Evolutionary conservation across 2,888 invertebrate genomes (phyloP), one percentile per base, ranked within the genome.

Genomic region (Rhagium mordax): DNA sequence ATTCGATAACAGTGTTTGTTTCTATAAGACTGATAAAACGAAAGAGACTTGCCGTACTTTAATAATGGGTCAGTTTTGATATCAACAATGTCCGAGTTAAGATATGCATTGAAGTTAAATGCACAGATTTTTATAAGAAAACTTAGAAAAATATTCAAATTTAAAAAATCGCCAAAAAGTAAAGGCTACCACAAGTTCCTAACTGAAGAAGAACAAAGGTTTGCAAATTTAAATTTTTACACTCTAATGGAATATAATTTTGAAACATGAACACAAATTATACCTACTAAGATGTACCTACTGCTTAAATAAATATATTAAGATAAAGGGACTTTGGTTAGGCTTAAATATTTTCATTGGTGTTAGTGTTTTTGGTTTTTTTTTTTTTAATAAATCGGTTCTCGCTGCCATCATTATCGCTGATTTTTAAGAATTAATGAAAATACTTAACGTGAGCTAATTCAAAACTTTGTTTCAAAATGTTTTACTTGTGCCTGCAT

Each of bases 121-220:
- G 70, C 75, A 5, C 72, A 72, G 18, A 51, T 55, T 29, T 48
- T 78, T 21, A 70, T 75, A 20, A 72, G 68, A 57, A 70, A 62
- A 60, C 16, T 78, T 18, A 76, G 70, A 61, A 85, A 83, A 75
- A 83, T 85, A 57, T 84, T 88, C 59, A 84, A 84, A 75, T 80
- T 90, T 16, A 86, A 86, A 76, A 89, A 88, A 81, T 85, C 90
- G 59, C 90, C 90, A 6, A 90, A 89, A 78, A 86, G 86, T 72
- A 89, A 88, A 82, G 92, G 92, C 47, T 94, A 94, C 84, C 89
- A 89, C 78, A 89, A 90, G 81, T 91, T 94, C 85, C 87, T 92
- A 51, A 90, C 92, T 2, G 94, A 94, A 27, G 94, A 94, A 82
- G 94, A 94, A 84, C 91, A 91, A 88, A 93, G 93, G 92, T 93